Evolutionary conservation across 1,140 invertebrate genomes (phyloP), one percentile per base, ranked within the genome.

Genomic region (Ericerus pela): DNA sequence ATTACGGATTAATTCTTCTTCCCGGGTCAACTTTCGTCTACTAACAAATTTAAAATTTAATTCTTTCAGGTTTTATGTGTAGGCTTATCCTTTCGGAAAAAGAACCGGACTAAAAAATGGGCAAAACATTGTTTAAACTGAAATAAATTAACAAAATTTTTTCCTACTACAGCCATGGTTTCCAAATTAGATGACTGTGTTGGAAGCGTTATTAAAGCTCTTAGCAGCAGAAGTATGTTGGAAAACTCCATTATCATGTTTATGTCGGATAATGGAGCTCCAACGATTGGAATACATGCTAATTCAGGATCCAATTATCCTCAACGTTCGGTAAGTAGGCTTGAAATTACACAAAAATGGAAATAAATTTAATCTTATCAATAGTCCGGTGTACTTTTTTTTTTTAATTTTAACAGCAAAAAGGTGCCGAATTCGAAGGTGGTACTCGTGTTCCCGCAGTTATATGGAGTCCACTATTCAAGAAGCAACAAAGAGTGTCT

Each of bases 141-240:
- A n/a, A n/a, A n/a, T n/a, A 31, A 51, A 20, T 62, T 62, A n/a
- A n/a, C n/a, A n/a, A n/a, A n/a, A n/a, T n/a, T n/a, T n/a, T n/a
- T n/a, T 30, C 22, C 61, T 62, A 62, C 65, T 59, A 51, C 60
- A 82, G 82, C 73, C 26, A 83, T 85, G 80, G 74, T 85, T 11
- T 71, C 77, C 6, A 79, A 79, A 62, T 63, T 86, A 38, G 85
- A 88, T 66, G 76, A 81, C 55, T 80, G 80, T n/a, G 73, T 88
- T 8, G 82, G 82, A 1, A 62, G 67, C 10, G 73, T 87, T 8
- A 70, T 83, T 12, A 65, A 73, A 47, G 73, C 78, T 2, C 66
- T 88, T 24, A 65, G 75, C 3, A 65, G 73, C 1, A 72, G 70
- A 57, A 71, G 73, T 16, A 77, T 83, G 70, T 62, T 84, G 5